Evolutionary conservation across 2,113 vertebrate species (phyloP).

Genomic region (Anguilla japonica): DNA sequence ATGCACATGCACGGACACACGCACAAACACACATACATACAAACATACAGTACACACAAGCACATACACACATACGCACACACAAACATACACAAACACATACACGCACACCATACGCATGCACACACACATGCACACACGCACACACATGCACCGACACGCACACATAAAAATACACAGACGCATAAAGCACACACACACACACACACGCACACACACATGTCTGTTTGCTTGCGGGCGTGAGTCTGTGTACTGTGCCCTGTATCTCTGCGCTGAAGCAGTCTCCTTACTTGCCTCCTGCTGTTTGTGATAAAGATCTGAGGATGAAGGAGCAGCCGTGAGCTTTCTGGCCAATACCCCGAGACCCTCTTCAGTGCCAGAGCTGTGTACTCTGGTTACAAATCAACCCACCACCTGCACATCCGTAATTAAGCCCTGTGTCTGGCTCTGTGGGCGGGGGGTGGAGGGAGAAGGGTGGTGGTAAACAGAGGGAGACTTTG

Average conservation of each 20-base stretch:
- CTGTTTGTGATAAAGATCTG: neutral
- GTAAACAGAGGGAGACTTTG: neutral
- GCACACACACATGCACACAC: neutral
- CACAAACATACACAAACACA: neutral
- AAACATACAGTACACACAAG: no score
- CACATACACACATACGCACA: neutral
- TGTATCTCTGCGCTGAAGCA: no score
- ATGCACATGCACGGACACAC: neutral
- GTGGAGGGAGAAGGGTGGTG: no score
- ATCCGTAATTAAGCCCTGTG: neutral
- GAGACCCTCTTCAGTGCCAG: neutral
- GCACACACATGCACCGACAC: neutral
- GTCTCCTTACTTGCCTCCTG: no score
- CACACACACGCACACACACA: no score
- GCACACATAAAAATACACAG: neutral
- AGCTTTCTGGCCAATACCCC: neutral
- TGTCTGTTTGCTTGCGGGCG: no score
- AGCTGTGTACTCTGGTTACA: neutral
- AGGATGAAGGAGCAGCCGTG: neutral
- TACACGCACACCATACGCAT: neutral
- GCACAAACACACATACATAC: neutral
- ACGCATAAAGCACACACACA: no score
- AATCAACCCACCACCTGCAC: neutral
- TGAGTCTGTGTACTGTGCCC: no score
- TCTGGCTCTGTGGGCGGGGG: no score